Conservation (phyloP, 2,888 invertebrate species). For the Lithodes maja region DNA sequence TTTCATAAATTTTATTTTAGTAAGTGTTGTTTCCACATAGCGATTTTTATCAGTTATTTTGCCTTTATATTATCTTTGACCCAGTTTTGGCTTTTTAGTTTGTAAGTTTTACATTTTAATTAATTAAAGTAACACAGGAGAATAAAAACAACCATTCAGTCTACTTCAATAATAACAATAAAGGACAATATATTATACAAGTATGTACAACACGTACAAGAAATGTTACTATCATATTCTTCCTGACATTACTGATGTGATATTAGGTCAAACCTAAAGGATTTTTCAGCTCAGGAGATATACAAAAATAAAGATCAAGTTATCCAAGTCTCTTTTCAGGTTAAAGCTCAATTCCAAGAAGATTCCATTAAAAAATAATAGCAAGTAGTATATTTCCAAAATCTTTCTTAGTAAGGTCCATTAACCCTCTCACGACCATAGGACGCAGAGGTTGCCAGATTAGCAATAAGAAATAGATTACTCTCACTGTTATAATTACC, state of each 20-base stretch:
- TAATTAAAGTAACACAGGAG: background rate
- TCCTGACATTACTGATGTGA: background rate
- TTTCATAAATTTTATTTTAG: no score
- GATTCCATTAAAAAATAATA: background rate
- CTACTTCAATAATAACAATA: constrained; percentile 12
- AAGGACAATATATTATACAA: constrained; percentile 34
- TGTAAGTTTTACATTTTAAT: background rate
- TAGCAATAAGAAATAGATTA: no score
- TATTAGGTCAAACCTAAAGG: background rate
- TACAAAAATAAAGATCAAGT: constrained; percentile 13
- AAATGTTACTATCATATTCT: constrained; percentile 15
- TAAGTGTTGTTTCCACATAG: no score
- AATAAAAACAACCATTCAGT: background rate
- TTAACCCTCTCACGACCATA: background rate
- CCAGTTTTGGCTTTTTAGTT: no score
- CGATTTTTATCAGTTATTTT: no score
- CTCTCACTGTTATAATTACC: no score
- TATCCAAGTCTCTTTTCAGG: background rate
- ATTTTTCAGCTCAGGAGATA: background rate
- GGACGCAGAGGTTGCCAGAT: no score
- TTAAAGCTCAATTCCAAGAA: background rate
- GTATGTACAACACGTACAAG: constrained; percentile 44
- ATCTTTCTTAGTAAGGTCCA: background rate
- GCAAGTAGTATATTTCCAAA: no score
- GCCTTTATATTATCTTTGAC: no score